Evolutionary conservation across 2,888 invertebrate species (phyloP).

Genomic region (Drosophila peninsularis): DNA sequence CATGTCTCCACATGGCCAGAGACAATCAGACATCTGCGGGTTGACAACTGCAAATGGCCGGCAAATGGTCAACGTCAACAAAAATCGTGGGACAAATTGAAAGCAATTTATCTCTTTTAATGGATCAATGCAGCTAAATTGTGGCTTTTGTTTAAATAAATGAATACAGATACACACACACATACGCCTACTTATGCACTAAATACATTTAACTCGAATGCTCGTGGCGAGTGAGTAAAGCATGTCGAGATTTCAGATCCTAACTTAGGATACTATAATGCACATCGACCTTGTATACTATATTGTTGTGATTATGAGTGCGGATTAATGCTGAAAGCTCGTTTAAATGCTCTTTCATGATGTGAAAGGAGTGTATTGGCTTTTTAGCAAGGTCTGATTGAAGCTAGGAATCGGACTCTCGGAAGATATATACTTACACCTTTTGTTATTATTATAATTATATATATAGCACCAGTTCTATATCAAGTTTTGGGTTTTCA

Average conservation of each 20-base stretch:
- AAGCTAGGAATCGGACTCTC: not conserved
- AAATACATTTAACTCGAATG: not conserved
- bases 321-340: not conserved
- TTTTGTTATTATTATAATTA: too few species aligned
- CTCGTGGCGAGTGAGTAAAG: not conserved
- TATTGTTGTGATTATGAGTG: not conserved
- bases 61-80: conserved; percentile 11
- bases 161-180: not conserved
- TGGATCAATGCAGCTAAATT: conserved; percentile 11
- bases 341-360: not conserved
- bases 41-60: conserved; percentile 24
- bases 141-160: conserved; percentile 6
- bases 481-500: too few species aligned
- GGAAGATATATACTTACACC: too few species aligned
- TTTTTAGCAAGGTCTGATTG: not conserved
- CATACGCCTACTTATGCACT: not conserved
- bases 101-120: conserved; percentile 25
- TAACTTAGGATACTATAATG: conserved; percentile 8
- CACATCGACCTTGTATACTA: not conserved
- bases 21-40: conserved; percentile 12
- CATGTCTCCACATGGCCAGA: not conserved
- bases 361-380: not conserved
- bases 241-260: not conserved
- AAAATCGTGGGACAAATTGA: conserved; percentile 31
- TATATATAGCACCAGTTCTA: too few species aligned